A percentile compares a stretch with the other conserved stretches of the same genome.
phyloP scores from a whole-genome alignment of 2,113 vertebrate species.

The Campylomormyrus numenius region DNA sequence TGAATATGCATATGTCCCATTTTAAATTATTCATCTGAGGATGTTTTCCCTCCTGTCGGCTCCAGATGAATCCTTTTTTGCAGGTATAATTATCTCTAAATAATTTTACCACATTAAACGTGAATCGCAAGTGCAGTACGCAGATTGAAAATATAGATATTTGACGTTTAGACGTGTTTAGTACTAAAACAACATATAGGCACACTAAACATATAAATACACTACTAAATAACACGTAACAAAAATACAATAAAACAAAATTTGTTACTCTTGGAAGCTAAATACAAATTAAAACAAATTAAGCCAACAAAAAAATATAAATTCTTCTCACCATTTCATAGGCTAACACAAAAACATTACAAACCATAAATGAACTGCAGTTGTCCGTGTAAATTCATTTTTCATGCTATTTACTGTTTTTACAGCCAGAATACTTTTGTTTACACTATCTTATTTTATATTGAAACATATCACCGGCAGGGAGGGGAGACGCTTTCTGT shows the following conservation, averaged over 20 bases:
- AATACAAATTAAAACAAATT: not conserved
- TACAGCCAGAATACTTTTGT: not conserved
- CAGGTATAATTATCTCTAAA: not conserved
- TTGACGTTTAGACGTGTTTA: not conserved
- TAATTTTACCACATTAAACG: not conserved
- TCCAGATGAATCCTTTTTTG: not conserved
- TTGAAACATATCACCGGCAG: not conserved
- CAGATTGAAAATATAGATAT: not conserved
- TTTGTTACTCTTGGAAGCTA: not conserved
- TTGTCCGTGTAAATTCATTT: not conserved
- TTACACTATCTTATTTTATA: not conserved
- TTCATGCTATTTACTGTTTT: not conserved
- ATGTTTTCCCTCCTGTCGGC: not conserved
- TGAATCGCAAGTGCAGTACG: not conserved
- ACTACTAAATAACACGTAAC: not conserved
- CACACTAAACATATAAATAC: not conserved
- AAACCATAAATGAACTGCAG: not conserved
- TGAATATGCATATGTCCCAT: not conserved
- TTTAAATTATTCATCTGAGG: not conserved
- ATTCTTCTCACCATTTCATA: not conserved
- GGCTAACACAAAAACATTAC: not conserved
- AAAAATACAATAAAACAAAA: not conserved
- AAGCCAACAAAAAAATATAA: not conserved
- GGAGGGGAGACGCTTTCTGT: not conserved
- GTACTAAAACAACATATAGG: not conserved